Evolutionary conservation across 2,797 vertebrate species (phyloP).

Genomic region (Lemur catta): DNA sequence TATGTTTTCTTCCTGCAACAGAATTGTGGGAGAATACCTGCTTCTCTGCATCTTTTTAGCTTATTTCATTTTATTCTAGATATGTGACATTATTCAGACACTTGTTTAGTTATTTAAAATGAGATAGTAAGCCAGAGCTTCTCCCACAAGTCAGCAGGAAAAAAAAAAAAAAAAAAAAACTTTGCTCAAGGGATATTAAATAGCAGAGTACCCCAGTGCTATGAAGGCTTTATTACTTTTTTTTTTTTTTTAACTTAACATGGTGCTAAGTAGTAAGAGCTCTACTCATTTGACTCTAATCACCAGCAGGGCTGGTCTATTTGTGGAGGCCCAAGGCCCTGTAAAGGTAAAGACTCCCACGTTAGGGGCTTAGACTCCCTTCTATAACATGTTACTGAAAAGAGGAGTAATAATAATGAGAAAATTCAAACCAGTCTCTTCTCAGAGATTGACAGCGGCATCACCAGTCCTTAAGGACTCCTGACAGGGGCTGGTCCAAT

Average conservation of each 20-base stretch:
- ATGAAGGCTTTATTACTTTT: not conserved
- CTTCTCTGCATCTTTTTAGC: constrained; percentile 22
- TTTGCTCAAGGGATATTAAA: not conserved
- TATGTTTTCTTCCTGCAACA: not conserved
- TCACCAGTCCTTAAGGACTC: not conserved
- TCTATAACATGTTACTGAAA: not conserved
- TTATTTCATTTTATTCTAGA: constrained; percentile 57
- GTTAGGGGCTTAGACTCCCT: not conserved
- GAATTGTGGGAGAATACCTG: not conserved
- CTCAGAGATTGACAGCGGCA: not conserved
- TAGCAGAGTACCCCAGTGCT: not conserved
- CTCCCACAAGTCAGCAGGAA: constrained; percentile 53
- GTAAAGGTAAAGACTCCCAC: constrained; percentile 20
- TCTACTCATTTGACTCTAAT: not conserved
- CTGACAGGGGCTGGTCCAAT: not conserved
- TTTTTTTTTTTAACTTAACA: constrained; percentile 10
- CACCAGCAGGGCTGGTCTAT: not conserved
- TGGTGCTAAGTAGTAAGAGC: not conserved
- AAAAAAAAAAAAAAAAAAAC: constrained; percentile 45
- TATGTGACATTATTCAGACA: constrained; percentile 16
- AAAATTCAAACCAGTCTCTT: not conserved
- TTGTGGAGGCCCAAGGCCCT: constrained; percentile 18
- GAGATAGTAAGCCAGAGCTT: not conserved
- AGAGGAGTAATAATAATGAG: not conserved
- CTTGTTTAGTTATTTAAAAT: constrained; percentile 62